These are phyloP conservation scores for Rhinolophus sinicus DNA, from an alignment of 2,113 vertebrate species.

Conservation along the genomic window DNA sequence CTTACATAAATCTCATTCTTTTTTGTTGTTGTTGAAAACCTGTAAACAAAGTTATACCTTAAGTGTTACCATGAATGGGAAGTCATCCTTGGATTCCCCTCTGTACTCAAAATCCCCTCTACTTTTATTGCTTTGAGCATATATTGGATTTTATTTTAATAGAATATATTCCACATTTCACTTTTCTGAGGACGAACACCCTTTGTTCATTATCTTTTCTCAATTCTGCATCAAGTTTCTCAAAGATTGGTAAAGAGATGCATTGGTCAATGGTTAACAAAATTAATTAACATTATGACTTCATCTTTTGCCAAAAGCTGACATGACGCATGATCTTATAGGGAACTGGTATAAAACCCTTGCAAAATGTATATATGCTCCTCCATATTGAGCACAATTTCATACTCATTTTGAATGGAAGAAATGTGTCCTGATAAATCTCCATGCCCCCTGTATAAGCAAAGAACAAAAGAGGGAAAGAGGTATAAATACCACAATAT, in stretches of 20 bases:
- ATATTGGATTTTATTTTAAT: neutral
- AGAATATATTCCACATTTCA: neutral
- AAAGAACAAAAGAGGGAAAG: neutral
- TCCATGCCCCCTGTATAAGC: neutral
- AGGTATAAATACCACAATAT: neutral
- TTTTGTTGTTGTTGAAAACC: neutral
- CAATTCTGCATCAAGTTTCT: neutral
- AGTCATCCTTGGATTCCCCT: neutral
- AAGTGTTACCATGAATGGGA: neutral
- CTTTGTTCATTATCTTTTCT: neutral
- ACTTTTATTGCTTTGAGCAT: neutral
- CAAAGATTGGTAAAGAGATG: neutral
- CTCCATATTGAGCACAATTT: neutral
- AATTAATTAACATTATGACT: conserved; percentile 2
- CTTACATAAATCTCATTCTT: neutral
- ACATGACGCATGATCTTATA: neutral
- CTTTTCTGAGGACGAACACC: neutral
- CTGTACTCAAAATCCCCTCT: neutral
- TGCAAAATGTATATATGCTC: neutral
- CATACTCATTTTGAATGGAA: neutral
- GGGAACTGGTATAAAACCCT: neutral
- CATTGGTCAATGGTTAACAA: neutral
- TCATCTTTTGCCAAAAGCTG: neutral
- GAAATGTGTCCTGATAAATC: neutral
- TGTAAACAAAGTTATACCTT: neutral